Conservation (phyloP, 30 jellyfish, hydroid and myxozoan species). For the Sanderia malayensis region DNA sequence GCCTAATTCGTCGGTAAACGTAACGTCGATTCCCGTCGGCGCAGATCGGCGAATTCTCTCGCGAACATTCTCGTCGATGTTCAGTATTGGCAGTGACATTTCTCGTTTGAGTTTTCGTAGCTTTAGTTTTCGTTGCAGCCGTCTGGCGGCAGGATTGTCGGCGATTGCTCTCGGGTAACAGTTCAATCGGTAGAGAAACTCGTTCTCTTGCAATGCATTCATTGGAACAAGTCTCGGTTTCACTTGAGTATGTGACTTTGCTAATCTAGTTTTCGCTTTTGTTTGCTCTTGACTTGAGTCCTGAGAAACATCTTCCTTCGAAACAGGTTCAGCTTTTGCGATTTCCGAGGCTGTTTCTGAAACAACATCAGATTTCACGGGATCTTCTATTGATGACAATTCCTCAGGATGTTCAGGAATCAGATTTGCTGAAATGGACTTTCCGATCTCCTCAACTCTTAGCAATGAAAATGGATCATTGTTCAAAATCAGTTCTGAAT, state of each 20-base stretch:
- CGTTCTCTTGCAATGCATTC: slow-evolving; percentile 71
- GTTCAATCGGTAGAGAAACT: slow-evolving; percentile 50
- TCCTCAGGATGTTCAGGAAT: not conserved
- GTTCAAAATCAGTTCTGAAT: slow-evolving; percentile 22
- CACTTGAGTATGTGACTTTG: not conserved
- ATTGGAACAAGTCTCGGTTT: slow-evolving; percentile 40
- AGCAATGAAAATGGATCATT: slow-evolving; percentile 50
- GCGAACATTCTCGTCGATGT: slow-evolving; percentile 59
- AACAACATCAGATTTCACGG: slow-evolving; percentile 14
- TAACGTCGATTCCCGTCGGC: slow-evolving; percentile 29
- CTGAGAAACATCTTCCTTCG: slow-evolving; percentile 23
- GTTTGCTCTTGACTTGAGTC: slow-evolving; percentile 40
- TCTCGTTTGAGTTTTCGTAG: slow-evolving; percentile 72
- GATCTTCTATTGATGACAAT: not conserved
- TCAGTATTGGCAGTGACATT: slow-evolving; percentile 74
- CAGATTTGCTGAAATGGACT: slow-evolving; percentile 23
- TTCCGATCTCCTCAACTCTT: slow-evolving; percentile 55
- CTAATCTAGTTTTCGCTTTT: slow-evolving; percentile 11
- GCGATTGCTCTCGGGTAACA: slow-evolving; percentile 58
- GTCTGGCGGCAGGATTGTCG: slow-evolving; percentile 72
- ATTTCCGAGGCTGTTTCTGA: slow-evolving; percentile 3
- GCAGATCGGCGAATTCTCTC: slow-evolving; percentile 38
- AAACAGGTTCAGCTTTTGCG: not conserved
- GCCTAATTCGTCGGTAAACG: slow-evolving; percentile 28
- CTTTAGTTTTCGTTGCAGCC: slow-evolving; percentile 70